phyloP scores from a whole-genome alignment of 2,113 vertebrate species.

The Aphelocoma coerulescens region DNA sequence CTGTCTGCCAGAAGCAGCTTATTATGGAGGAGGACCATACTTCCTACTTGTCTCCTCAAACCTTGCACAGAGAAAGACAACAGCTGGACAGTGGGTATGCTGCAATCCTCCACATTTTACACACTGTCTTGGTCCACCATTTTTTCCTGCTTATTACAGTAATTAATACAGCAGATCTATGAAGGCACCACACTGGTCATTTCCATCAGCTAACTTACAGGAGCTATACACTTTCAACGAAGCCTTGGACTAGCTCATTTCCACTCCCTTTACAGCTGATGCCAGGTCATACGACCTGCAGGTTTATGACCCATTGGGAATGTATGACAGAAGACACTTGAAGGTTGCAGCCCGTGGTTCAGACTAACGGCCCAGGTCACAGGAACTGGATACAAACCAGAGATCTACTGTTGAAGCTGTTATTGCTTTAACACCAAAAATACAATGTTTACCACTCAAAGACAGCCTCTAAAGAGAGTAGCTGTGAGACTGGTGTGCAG shows the following conservation, averaged over 20 bases:
- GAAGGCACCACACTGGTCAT: not conserved
- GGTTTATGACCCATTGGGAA: not conserved
- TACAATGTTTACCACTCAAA: not conserved
- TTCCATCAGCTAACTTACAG: not conserved
- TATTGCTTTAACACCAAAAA: not conserved
- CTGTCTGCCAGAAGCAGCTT: not conserved
- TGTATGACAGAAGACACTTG: not conserved
- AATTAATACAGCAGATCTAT: not conserved
- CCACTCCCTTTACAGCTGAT: not conserved
- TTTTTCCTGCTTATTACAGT: not conserved
- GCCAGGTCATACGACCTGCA: not conserved
- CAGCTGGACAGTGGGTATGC: accelerated
- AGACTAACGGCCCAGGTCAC: not conserved
- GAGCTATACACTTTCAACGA: not conserved
- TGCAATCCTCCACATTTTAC: not conserved
- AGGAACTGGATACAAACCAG: not conserved
- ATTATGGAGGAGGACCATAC: not conserved
- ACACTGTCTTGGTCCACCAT: not conserved
- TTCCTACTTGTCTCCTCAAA: not conserved
- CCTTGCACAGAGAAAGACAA: not conserved
- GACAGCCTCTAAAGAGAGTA: not conserved
- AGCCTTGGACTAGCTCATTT: not conserved
- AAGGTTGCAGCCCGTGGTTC: not conserved
- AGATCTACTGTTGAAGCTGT: not conserved
- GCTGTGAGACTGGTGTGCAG: not conserved